Evolutionary conservation across 2,797 vertebrate genomes (phyloP), one percentile per base, ranked within the genome.

Genomic region (Sarcoramphus papa): DNA sequence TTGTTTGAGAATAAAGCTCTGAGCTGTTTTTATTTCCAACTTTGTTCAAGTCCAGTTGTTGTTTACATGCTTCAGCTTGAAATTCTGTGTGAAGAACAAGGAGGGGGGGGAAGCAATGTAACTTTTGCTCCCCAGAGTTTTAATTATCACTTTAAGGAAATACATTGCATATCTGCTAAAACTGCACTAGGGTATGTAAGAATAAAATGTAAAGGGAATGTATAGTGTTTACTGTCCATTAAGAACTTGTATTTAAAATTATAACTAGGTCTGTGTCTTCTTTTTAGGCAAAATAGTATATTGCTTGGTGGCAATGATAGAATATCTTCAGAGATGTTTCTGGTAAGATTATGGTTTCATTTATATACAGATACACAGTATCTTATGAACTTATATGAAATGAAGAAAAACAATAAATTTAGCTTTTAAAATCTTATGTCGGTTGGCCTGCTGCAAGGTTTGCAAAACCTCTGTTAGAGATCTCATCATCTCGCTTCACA

Each of bases 281-380:
- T 97, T 98, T 98, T 95, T 94, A 98, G 98, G 97, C 97, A 98
- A 96, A 98, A 98, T 67, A 96, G 78, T 97, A 92, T 97, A 90
- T 97, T 96, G 85, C 92, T 97, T 92, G 95, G 57, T 91, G 97
- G 95, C 75, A 93, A 64, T 96, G 95, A 95, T 94, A 97, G 92
- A 83, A 73, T 88, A 89, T 95, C 97, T 95, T 97, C 97, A 54
- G 97, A 97, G 54, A 63, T 92, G 24, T 82, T 97, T 97, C 95
- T 97, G 98, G 98, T 98, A 98, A 98, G 98, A 89, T 94, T 51
- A 33, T 47, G 2, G 10, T 80, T 93, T 94, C 7, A 28, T 87
- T 74, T 80, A 8, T 48, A 4, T 70, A 18, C 14, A 41, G 47
- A 37, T 63, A 15, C 28, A 30, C 22, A n/a, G 5, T 31, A 22